Conservation (phyloP, 35 echinoderm and acorn worm species). For the Strongylocentrotus purpuratus region DNA sequence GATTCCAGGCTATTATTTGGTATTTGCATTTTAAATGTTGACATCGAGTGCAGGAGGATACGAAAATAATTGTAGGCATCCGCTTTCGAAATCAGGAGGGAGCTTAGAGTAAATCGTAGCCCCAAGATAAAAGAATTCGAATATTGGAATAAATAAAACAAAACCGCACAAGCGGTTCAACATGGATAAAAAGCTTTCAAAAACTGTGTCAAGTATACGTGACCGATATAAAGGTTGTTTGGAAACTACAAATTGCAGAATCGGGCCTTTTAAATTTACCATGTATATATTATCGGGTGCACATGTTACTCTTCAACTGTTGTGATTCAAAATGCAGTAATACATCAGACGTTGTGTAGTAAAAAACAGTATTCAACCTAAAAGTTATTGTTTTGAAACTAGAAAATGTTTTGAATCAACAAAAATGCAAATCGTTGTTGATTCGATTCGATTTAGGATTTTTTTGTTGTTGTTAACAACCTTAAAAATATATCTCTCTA, state of each 20-base stretch:
- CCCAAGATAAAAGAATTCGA: not conserved
- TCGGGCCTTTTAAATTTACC: not conserved
- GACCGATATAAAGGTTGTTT: not conserved
- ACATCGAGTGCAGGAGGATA: not conserved
- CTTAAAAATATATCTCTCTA: too few relatives aligned
- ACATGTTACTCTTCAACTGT: not conserved
- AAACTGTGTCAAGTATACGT: not conserved
- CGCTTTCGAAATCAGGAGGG: not conserved
- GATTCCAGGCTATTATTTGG: not conserved
- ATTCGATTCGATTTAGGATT: too few relatives aligned
- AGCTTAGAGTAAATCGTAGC: not conserved
- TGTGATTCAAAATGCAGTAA: too few relatives aligned
- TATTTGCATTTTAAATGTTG: not conserved
- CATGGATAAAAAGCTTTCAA: not conserved
- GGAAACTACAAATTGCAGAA: not conserved
- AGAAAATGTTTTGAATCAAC: too few relatives aligned
- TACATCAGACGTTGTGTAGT: too few relatives aligned
- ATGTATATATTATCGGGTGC: not conserved
- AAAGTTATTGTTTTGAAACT: too few relatives aligned
- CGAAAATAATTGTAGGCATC: not conserved
- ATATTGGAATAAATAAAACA: not conserved
- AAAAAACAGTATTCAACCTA: too few relatives aligned
- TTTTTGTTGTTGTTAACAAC: too few relatives aligned
- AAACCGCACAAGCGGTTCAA: not conserved
- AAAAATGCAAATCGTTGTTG: too few relatives aligned